Percentiles rank a stretch among this genome's conserved stretches.
phyloP scores from a whole-genome alignment of 2,113 vertebrate species.

The Poecile atricapillus region DNA sequence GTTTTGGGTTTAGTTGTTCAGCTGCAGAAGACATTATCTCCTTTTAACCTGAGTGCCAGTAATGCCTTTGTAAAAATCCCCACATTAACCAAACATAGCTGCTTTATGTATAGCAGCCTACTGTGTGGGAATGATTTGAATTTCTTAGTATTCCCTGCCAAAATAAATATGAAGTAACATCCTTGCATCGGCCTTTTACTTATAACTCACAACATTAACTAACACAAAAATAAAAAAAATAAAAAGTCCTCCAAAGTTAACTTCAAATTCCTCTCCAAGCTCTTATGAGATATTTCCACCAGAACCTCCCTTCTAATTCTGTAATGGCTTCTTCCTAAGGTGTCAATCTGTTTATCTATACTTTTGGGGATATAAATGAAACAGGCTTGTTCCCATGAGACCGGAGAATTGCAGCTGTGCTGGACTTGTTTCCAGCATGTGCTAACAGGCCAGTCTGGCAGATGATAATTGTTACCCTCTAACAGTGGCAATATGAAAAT shows the following conservation, averaged over 20 bases:
- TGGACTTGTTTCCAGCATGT: not conserved
- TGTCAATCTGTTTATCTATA: not conserved
- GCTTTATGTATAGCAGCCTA: not conserved
- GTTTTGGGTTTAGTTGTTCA: not conserved
- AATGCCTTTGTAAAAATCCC: not conserved
- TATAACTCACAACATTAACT: not conserved
- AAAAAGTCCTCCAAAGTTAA: not conserved
- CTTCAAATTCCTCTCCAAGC: not conserved
- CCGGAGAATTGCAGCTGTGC: fast-evolving
- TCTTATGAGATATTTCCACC: not conserved
- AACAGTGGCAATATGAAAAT: slow-evolving; percentile 1
- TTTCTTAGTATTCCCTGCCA: not conserved
- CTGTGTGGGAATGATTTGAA: not conserved
- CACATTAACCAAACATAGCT: not conserved
- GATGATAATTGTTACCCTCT: not conserved
- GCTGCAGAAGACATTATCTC: not conserved
- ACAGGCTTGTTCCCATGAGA: not conserved
- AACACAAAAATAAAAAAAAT: not conserved
- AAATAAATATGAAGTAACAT: not conserved
- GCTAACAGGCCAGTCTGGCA: not conserved
- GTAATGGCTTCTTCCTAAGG: not conserved
- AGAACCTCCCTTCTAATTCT: not conserved
- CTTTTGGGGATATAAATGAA: not conserved
- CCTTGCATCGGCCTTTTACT: not conserved
- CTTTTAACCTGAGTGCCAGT: not conserved